These are phyloP conservation scores for Acinonyx jubatus DNA, from an alignment of 2,113 vertebrate genomes.

Conservation along the genomic window DNA sequence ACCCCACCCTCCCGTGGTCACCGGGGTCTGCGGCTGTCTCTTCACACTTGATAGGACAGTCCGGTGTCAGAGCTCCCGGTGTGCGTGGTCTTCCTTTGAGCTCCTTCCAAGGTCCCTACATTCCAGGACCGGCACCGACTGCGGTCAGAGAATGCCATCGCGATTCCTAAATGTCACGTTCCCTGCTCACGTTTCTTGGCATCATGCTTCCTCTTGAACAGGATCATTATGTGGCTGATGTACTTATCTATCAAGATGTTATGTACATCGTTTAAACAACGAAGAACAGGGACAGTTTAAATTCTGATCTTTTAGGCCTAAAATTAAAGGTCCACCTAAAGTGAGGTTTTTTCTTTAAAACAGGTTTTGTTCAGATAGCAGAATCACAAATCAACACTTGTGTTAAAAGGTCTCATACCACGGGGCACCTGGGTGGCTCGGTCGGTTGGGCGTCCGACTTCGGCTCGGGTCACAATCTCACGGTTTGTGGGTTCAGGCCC, in stretches of 20 bases:
- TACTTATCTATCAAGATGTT: not conserved
- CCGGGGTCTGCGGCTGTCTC: not conserved
- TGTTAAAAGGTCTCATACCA: not conserved
- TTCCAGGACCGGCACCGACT: not conserved
- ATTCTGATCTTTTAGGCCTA: not conserved
- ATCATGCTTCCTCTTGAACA: not conserved
- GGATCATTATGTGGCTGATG: not conserved
- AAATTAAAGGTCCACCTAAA: not conserved
- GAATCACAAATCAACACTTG: not conserved
- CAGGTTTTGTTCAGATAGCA: not conserved
- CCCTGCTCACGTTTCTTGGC: not conserved
- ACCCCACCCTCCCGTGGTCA: rapidly evolving
- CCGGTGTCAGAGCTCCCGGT: rapidly evolving
- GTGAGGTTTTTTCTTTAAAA: not conserved
- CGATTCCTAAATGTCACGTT: rapidly evolving
- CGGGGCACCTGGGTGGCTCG: too few relatives aligned
- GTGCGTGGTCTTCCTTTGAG: not conserved
- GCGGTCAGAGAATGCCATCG: not conserved
- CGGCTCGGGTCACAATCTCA: too few relatives aligned
- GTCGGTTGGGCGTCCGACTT: too few relatives aligned
- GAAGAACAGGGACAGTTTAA: not conserved
- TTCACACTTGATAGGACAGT: rapidly evolving
- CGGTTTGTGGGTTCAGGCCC: too few relatives aligned
- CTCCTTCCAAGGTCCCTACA: not conserved
- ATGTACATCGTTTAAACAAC: not conserved